Base-by-base conservation (phyloP, 2,797 vertebrate species). In the Carapus acus region DNA sequence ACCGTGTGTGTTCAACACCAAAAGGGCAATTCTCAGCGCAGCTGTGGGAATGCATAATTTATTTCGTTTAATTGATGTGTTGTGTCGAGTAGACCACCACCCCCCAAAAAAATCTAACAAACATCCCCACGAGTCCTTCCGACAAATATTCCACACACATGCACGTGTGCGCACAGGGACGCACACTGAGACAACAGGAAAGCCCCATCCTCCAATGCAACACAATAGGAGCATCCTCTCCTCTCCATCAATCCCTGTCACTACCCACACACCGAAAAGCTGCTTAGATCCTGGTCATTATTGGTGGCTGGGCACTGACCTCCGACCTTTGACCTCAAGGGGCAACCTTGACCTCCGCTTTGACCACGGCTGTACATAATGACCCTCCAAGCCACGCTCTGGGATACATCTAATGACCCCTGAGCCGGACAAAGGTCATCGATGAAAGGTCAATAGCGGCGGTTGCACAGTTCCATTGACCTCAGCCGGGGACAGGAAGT, bases 381-480 rank as follows among this genome's bases (percentile, higher is more conserved):
- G 66, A 78, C 47, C 17, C 12, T n/a, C n/a, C 40, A 6, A 17
- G n/a, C 17, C 11, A 27, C 16, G 17, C 49, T 61, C 58, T 44
- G 67, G 73, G 71, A 73, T 67, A 39, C 34, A 16, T 62, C 57
- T 77, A 78, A 79, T 74, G 81, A 82, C 74, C 73, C 43, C 67
- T 22, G 52, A 34, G 56, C 52, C 20, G 24, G 18, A 31, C 24
- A 61, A 24, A 59, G 50, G 69, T 66, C 73, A 62, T 16, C 8
- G 62, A 71, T 61, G 54, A 76, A 78, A 80, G 75, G 80, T 79
- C 75, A 80, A 76, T 74, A 73, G 61, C 77, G 71, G 70, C 64
- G 64, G 64, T 78, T 53, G 37, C 11, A 15, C 54, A 48, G 66
- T 58, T 34, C 21, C 1, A 0, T 37, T 64, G 61, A 76, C 74